Evolutionary conservation across 2,888 invertebrate species (phyloP), one percentile per base, ranked within the genome.

Genomic region (Anorthoa munda): DNA sequence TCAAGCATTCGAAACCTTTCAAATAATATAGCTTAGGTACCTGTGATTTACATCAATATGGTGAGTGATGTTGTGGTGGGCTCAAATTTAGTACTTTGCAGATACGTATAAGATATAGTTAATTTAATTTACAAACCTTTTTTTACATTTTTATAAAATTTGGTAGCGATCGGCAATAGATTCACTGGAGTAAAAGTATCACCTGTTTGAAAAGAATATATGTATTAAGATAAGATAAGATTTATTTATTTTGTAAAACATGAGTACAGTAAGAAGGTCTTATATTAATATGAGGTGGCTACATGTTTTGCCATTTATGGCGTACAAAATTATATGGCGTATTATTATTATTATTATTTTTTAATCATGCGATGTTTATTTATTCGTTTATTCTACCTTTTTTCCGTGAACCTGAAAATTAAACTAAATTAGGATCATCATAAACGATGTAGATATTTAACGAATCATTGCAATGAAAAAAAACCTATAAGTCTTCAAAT

Each of bases 131-230:
- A 76, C 79, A 31, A 80, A 94, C 95, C 89, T 93, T 93, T 93
- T 93, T 93, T 93, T 12, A 67, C 53, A 4, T 39, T 39, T 39
- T 39, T 1, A 1, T 91, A 78, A 13, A 95, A 85, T 81, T 82
- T 91, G 65, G 61, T 58, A 23, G 93, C 83, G 59, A 95, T 78
- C 13, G 92, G 92, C 51, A 94, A 77, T 83, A 95, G 69, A 23
- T 94, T 93, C 11, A 64, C 51, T 2, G 94, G 88, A 60, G 93
- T 92, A 75, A 94, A 92, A 23, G 83, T 86, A 76, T 95, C 95
- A 71, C 94, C 95, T 95, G 82, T 53, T 66, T 56, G 26, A 73
- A 15, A 55, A 53, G 61, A 45, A 53, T 61, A 45, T 15, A 45
- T 5, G 23, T 53, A 17, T 18, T n/a, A n/a, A n/a, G n/a, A n/a